phyloP scores from a whole-genome alignment of 2,113 vertebrate genomes.

The Machaerirhynchus nigripectus region DNA sequence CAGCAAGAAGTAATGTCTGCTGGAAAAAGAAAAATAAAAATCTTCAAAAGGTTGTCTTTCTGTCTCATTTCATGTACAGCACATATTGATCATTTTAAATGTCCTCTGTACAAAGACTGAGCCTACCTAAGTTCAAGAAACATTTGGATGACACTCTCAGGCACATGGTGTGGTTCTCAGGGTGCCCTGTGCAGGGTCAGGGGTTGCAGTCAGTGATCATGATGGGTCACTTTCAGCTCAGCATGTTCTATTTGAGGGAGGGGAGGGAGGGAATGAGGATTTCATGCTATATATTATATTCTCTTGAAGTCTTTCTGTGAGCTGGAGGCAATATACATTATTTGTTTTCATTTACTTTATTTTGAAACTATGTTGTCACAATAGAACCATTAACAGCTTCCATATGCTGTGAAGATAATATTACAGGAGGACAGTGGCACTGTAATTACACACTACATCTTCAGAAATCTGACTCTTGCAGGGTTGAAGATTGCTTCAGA shows the following conservation, averaged over 20 bases:
- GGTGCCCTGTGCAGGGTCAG: neutral
- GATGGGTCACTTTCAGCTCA: neutral
- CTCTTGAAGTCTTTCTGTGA: neutral
- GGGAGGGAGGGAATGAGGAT: neutral
- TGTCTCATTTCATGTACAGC: neutral
- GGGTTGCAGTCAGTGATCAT: neutral
- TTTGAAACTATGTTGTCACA: slow-evolving; percentile 28
- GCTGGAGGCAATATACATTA: neutral
- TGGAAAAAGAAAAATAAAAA: neutral
- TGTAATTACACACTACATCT: slow-evolving; percentile 61
- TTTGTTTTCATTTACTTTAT: slow-evolving; percentile 49
- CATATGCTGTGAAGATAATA: slow-evolving; percentile 3
- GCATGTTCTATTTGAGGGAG: neutral
- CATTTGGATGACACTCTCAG: neutral
- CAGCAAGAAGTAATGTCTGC: neutral
- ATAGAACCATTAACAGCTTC: slow-evolving; percentile 46
- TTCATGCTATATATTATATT: neutral
- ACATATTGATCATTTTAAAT: neutral
- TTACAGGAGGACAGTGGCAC: neutral
- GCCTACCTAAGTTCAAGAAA: neutral
- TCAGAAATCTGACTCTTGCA: slow-evolving; percentile 32
- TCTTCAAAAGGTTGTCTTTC: neutral
- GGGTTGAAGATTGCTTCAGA: slow-evolving; percentile 43
- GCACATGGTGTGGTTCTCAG: neutral
- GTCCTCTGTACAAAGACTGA: neutral